A percentile compares a stretch with the other conserved stretches of the same genome.
These are phyloP conservation scores for Hanleya hanleyi DNA, from an alignment of 2,888 invertebrate genomes.

Conservation along the genomic window DNA sequence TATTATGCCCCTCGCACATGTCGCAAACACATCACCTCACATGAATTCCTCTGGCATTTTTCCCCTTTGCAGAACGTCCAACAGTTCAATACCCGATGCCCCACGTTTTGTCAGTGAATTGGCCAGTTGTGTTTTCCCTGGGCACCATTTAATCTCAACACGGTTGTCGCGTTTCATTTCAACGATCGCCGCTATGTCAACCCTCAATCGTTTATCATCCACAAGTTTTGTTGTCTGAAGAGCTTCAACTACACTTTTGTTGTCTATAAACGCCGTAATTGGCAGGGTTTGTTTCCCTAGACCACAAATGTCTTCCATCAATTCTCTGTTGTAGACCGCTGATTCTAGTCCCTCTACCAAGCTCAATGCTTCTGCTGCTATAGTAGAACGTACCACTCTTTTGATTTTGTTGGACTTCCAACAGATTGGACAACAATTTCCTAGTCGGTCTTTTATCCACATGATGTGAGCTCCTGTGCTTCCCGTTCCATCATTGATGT, in stretches of 20 bases:
- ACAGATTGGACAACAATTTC: slow-evolving; percentile 29
- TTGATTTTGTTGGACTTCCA: slow-evolving; percentile 38
- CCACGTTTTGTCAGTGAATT: background rate
- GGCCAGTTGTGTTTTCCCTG: too few relatives aligned
- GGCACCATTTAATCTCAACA: too few relatives aligned
- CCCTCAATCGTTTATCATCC: background rate
- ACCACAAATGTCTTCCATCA: background rate
- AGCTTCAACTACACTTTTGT: too few relatives aligned
- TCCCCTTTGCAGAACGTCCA: background rate
- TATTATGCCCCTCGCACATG: background rate
- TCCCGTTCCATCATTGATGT: slow-evolving; percentile 33
- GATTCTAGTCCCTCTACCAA: slow-evolving; percentile 24
- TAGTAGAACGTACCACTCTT: slow-evolving; percentile 34
- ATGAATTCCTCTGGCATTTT: background rate
- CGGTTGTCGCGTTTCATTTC: too few relatives aligned
- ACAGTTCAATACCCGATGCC: background rate
- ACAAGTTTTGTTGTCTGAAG: background rate
- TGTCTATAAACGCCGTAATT: too few relatives aligned
- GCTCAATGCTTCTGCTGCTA: slow-evolving; percentile 38
- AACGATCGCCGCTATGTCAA: too few relatives aligned
- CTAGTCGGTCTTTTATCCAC: slow-evolving; percentile 27
- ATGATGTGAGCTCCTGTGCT: slow-evolving; percentile 34
- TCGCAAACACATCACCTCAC: background rate
- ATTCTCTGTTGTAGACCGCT: background rate
- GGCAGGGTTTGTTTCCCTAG: too few relatives aligned